Conservation (phyloP, 2,888 invertebrate genomes). For the Ennomos erosarius region DNA sequence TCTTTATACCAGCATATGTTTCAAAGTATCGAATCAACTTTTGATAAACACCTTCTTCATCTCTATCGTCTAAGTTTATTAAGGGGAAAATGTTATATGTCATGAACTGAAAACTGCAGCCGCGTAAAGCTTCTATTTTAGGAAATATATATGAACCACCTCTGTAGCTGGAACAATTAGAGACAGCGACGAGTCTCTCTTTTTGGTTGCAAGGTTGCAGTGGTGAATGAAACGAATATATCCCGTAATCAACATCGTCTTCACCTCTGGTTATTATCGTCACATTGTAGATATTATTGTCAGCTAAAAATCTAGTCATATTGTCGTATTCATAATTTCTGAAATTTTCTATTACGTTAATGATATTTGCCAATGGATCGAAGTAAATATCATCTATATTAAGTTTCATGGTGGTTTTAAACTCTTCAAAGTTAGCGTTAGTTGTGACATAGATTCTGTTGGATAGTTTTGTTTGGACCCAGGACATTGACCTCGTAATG, state of each 20-base stretch:
- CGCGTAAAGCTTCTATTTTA: slow-evolving; percentile 2
- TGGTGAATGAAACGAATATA: slow-evolving; percentile 31
- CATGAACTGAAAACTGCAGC: slow-evolving; percentile 41
- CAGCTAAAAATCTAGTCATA: slow-evolving; percentile 41
- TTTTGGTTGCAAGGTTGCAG: slow-evolving; percentile 25
- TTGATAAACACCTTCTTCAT: slow-evolving; percentile 43
- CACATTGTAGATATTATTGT: slow-evolving; percentile 43
- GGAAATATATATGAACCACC: slow-evolving; percentile 9
- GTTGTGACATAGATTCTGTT: slow-evolving; percentile 47
- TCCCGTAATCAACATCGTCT: slow-evolving; percentile 22
- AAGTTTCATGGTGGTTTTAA: slow-evolving; percentile 39
- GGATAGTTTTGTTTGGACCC: slow-evolving; percentile 33
- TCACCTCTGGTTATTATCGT: slow-evolving; percentile 25
- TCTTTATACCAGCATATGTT: slow-evolving; percentile 36
- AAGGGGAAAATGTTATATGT: slow-evolving; percentile 40
- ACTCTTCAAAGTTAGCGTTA: slow-evolving; percentile 41
- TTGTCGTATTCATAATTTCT: slow-evolving; percentile 26
- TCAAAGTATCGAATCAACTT: slow-evolving; percentile 42
- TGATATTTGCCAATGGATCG: slow-evolving; percentile 51
- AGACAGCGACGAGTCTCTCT: slow-evolving; percentile 6
- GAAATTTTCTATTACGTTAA: slow-evolving; percentile 46
- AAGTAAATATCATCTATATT: slow-evolving; percentile 46
- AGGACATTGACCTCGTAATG: slow-evolving; percentile 42
- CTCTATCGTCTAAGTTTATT: slow-evolving; percentile 40
- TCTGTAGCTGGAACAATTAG: slow-evolving; percentile 12